Conservation (phyloP, 1,140 invertebrate species). For the Macrocentrus cingulum region DNA sequence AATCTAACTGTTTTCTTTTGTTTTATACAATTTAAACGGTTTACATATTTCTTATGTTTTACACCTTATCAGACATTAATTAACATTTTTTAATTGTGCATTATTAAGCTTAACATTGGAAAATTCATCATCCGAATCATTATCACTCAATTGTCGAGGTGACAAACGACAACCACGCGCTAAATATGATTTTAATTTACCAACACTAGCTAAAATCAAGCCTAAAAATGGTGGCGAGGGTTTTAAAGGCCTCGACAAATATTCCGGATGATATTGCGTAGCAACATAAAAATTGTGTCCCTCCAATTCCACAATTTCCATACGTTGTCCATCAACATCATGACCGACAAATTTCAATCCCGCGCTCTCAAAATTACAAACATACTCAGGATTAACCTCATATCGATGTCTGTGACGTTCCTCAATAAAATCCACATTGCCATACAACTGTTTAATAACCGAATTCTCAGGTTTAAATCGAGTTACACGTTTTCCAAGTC, state of each 20-base stretch:
- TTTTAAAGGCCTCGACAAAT: constrained; percentile 88
- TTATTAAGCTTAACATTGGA: too few species aligned
- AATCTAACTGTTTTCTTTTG: too few species aligned
- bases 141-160: constrained; percentile 68
- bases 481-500: constrained; percentile 89
- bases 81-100: too few species aligned
- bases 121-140: constrained; percentile 60
- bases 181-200: constrained; percentile 72
- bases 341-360: constrained; percentile 90
- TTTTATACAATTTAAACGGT: too few species aligned
- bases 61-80: too few species aligned
- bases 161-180: constrained; percentile 71
- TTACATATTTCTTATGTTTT: too few species aligned
- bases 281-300: constrained; percentile 91
- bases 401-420: constrained; percentile 97
- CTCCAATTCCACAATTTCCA: constrained; percentile 82
- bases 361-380: constrained; percentile 73
- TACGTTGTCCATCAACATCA: constrained; percentile 71
- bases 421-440: constrained; percentile 79
- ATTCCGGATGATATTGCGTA: constrained; percentile 98
- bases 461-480: constrained; percentile 67
- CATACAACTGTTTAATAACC: constrained; percentile 78
- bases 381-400: constrained; percentile 91
- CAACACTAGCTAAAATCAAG: constrained; percentile 83
- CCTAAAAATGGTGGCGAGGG: constrained; percentile 96